phyloP scores from a whole-genome alignment of 2,113 vertebrate genomes.

The Cyanoliseus patagonus region DNA sequence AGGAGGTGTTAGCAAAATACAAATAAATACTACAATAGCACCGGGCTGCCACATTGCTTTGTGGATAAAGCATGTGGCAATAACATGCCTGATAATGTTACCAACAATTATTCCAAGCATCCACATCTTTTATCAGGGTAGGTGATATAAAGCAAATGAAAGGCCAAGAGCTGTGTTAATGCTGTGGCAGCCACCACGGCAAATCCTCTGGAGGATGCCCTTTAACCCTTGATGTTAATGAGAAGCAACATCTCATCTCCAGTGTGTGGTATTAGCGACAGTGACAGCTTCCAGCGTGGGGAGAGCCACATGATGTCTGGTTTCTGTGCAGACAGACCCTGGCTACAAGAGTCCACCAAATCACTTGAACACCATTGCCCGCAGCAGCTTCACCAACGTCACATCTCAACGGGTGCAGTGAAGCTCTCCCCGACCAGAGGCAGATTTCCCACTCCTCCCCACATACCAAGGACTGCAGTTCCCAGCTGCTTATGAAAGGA shows the following conservation, averaged over 20 bases:
- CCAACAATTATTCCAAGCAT: background rate
- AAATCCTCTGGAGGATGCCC: background rate
- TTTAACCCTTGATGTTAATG: slow-evolving; percentile 21
- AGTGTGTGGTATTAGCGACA: background rate
- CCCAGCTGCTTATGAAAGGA: background rate
- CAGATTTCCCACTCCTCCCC: background rate
- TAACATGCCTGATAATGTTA: background rate
- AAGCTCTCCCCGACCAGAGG: background rate
- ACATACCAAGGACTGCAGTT: background rate
- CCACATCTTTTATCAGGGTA: background rate
- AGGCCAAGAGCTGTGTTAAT: background rate
- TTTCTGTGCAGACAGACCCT: background rate
- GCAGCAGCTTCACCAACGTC: rapidly evolving
- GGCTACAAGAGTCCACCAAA: background rate
- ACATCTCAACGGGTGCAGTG: background rate
- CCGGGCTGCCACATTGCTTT: rapidly evolving
- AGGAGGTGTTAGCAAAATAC: background rate
- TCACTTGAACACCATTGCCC: background rate
- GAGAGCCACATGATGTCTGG: slow-evolving; percentile 57
- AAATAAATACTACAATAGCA: background rate
- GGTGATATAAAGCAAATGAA: background rate
- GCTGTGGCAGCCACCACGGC: background rate
- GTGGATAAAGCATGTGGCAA: rapidly evolving
- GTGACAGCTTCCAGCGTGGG: slow-evolving; percentile 7
- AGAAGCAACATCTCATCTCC: slow-evolving; percentile 11